Evolutionary conservation across 2,888 invertebrate species (phyloP).

Genomic region (Protodeltote pygarga): DNA sequence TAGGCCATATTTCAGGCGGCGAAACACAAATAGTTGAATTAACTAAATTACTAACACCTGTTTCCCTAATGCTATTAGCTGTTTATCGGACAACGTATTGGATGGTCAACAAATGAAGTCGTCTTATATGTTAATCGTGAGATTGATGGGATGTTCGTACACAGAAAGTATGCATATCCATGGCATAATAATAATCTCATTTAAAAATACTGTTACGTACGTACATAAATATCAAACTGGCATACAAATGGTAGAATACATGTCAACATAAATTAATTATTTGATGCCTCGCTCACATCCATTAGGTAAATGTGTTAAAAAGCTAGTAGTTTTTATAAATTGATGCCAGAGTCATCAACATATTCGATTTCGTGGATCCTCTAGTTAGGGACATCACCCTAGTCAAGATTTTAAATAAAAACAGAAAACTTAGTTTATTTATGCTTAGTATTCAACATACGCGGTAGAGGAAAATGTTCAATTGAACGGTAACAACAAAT

Average conservation of each 20-base stretch:
- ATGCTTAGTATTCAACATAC: conserved; percentile 44
- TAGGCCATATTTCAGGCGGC: conserved; percentile 36
- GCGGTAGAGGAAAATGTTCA: conserved; percentile 17
- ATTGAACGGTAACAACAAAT: conserved; percentile 45
- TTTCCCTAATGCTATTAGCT: conserved; percentile 24
- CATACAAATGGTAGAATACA: conserved; percentile 36
- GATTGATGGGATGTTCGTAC: conserved; percentile 33
- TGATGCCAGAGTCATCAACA: conserved; percentile 29
- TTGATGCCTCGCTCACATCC: conserved; percentile 18
- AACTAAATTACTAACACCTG: conserved; percentile 41
- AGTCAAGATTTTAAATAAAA: conserved; percentile 18
- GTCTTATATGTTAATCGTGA: conserved; percentile 38
- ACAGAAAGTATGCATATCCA: conserved; percentile 14
- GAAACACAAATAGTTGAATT: conserved; percentile 28
- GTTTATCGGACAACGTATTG: conserved; percentile 17
- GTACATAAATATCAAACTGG: conserved; percentile 30
- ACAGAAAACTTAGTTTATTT: conserved; percentile 25
- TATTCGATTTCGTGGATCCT: conserved; percentile 27
- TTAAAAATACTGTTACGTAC: conserved; percentile 34
- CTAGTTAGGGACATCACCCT: conserved; percentile 15
- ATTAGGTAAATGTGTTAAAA: conserved; percentile 27
- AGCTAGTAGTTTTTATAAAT: too few species aligned
- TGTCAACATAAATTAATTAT: conserved; percentile 31
- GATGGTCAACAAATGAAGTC: conserved; percentile 29
- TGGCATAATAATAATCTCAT: conserved; percentile 27